Conservation (phyloP, 2,797 vertebrate species). For the Melopsittacus undulatus region DNA sequence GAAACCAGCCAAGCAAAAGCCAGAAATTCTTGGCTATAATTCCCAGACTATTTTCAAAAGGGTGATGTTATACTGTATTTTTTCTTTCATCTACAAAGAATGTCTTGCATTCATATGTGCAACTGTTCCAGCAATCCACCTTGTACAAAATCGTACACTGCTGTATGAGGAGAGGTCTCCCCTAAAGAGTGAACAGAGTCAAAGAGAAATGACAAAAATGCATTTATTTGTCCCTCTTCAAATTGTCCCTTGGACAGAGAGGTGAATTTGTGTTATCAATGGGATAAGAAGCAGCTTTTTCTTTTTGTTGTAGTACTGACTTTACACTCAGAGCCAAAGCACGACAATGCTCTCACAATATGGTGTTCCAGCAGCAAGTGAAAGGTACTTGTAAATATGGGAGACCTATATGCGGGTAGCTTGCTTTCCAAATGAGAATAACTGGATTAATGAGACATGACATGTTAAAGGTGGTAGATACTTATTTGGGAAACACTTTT, state of each 20-base stretch:
- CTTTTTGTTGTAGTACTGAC: not conserved
- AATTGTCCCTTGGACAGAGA: not conserved
- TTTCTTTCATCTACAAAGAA: conserved; percentile 53
- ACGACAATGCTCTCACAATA: not conserved
- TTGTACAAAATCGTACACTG: not conserved
- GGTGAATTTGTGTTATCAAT: not conserved
- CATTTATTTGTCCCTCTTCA: conserved; percentile 13
- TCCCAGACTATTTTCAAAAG: conserved; percentile 41
- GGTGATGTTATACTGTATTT: conserved; percentile 37
- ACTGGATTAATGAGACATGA: not conserved
- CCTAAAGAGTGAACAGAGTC: not conserved
- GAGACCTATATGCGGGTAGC: not conserved
- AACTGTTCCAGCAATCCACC: not conserved
- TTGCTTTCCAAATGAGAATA: not conserved
- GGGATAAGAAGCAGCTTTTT: not conserved
- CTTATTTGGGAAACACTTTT: not conserved
- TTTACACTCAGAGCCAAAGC: not conserved
- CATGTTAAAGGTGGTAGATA: not conserved
- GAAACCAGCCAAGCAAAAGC: conserved; percentile 43
- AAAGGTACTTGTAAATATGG: not conserved
- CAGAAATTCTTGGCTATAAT: conserved; percentile 44
- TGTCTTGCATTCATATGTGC: not conserved
- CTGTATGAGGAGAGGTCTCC: not conserved
- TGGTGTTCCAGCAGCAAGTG: not conserved
- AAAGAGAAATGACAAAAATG: not conserved